Evolutionary conservation across 2,113 vertebrate species (phyloP), one percentile per base, ranked within the genome.

Genomic region (Vulpes vulpes): DNA sequence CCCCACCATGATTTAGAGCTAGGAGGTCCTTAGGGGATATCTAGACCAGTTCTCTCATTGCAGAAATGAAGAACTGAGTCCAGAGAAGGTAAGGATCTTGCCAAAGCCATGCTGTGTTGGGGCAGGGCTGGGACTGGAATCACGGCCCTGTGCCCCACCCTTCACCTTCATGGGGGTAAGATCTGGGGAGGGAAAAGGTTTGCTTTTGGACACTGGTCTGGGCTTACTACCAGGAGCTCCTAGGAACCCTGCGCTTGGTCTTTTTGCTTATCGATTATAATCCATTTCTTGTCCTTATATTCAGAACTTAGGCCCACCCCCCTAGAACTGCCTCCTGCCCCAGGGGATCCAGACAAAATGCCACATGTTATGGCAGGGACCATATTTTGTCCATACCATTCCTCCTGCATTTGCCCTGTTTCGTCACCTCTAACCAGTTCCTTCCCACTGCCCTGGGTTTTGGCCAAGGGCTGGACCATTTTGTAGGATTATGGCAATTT

Each of bases 81-180:
- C 71, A 85, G 80, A 55, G 16, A 74, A 69, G 53, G 32, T 32
- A 79, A 51, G 2, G 4, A 25, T 12, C 6, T 8, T 73, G 27
- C 7, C 32, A 8, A 86, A 64, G 16, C 25, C 11, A 30, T 32
- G 17, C 0, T 0, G 4, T 14, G 35, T 20, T 69, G 20, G 22
- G 51, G 76, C 22, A 53, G 17, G 0, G 0, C 76, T 84, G 51
- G 35, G n/a, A 17, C 35, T 91, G 23, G 87, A 73, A 30, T 22
- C 53, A 35, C 2, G 0, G 89, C 43, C 57, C 89, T 17, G 20
- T 23, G 27, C 49, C 57, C 81, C n/a, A 62, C 35, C 14, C 80
- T 17, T 22, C 20, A 49, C 14, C 4, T 16, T 25, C 4, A 0
- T 14, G 0, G 20, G 20, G 30, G 14, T 23, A 62, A 65, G 51